Evolutionary conservation across 2,888 invertebrate species (phyloP).

Genomic region (Adelognathus sp.): DNA sequence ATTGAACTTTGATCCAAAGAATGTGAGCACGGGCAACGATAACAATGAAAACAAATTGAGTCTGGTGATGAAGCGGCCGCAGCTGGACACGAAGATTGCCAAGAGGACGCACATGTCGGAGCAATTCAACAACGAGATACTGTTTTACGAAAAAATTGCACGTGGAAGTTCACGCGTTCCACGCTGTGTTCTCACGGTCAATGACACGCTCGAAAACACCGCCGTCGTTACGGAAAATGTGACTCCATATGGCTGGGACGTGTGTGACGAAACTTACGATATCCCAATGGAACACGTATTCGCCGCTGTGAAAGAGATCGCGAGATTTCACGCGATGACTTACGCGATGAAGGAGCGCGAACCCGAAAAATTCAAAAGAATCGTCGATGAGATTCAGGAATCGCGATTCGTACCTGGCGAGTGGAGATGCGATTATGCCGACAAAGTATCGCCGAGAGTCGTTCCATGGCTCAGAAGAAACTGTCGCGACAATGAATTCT

Average conservation of each 20-base stretch:
- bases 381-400: conserved; percentile 62
- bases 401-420: conserved; percentile 44
- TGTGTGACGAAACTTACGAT: conserved; percentile 55
- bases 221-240: conserved; percentile 70
- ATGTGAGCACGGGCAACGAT: background rate
- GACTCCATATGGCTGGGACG: conserved; percentile 58
- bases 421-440: background rate
- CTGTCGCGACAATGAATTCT: conserved; percentile 65
- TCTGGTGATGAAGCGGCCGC: conserved; percentile 64
- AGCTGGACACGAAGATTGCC: rapidly evolving
- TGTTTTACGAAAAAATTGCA: conserved; percentile 69
- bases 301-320: conserved; percentile 70
- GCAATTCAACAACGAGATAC: conserved; percentile 74
- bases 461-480: conserved; percentile 61
- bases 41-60: background rate
- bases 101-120: rapidly evolving
- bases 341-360: conserved; percentile 69
- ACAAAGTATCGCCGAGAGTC: conserved; percentile 52
- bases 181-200: conserved; percentile 41
- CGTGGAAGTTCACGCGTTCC: conserved; percentile 43
- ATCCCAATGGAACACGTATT: conserved; percentile 66
- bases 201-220: conserved; percentile 50
- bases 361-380: conserved; percentile 60
- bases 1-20: conserved; percentile 46
- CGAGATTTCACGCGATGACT: conserved; percentile 70